phyloP scores from a whole-genome alignment of 2,113 vertebrate species.

The Etheostoma spectabile region DNA sequence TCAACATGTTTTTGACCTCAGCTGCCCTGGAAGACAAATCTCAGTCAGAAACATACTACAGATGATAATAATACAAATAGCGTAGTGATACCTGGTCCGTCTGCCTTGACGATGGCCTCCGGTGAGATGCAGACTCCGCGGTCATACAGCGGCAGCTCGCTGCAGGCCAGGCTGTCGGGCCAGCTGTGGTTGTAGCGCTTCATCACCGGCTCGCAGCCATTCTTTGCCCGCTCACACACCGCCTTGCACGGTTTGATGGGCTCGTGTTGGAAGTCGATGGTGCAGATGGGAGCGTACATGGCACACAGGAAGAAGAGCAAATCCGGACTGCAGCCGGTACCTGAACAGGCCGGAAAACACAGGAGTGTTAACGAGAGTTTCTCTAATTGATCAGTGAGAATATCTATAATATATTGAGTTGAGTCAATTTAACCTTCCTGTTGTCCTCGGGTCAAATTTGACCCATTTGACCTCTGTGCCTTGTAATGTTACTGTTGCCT shows the following conservation, averaged over 20 bases:
- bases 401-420: background rate
- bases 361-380: background rate
- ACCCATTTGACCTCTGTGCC: too few relatives aligned
- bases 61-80: background rate
- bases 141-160: constrained; percentile 95
- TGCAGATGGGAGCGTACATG: constrained; percentile 99
- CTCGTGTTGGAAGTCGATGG: constrained; percentile 97
- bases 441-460: too few relatives aligned
- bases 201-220: constrained; percentile 95
- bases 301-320: constrained; percentile 97
- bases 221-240: constrained; percentile 93
- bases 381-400: background rate
- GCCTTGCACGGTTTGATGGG: constrained; percentile 98
- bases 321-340: constrained; percentile 92
- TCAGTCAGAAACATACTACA: background rate
- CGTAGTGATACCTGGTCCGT: constrained; percentile 83
- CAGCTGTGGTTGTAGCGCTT: constrained; percentile 93
- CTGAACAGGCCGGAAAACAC: constrained; percentile 34
- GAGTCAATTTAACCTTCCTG: background rate
- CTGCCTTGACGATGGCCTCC: constrained; percentile 95
- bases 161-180: constrained; percentile 95
- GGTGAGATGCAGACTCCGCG: constrained; percentile 98
- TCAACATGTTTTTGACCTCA: background rate
- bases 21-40: background rate
- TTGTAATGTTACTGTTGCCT: too few relatives aligned